A percentile compares a stretch with the other conserved stretches of the same genome.
Conservation (phyloP, 1,140 invertebrate species). For the Drosophila ananassae region DNA sequence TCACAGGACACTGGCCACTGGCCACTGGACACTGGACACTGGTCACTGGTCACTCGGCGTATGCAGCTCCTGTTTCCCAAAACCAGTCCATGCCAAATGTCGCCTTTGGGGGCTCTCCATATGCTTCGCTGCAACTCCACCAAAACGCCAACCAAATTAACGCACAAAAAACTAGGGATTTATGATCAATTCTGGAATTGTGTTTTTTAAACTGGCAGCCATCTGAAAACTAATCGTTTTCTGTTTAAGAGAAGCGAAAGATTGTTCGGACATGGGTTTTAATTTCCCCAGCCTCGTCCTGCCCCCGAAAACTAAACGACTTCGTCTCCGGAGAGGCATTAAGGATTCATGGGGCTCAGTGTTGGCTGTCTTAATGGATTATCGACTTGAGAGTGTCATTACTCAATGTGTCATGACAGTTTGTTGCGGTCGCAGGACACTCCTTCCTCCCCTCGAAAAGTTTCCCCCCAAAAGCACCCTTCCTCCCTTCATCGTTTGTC, state of each 20-base stretch:
- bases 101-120: constrained; percentile 26
- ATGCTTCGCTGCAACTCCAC: constrained; percentile 4
- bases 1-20: not conserved
- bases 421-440: not conserved
- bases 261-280: not conserved
- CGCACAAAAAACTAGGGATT: constrained; percentile 16
- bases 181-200: constrained; percentile 7
- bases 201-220: not conserved
- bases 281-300: constrained; percentile 13
- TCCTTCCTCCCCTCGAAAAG: not conserved
- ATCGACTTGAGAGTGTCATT: constrained; percentile 65
- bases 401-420: constrained; percentile 69
- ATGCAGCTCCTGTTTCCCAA: constrained; percentile 23
- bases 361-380: constrained; percentile 50
- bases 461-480: not conserved
- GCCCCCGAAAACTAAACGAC: not conserved
- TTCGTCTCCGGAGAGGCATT: constrained; percentile 15
- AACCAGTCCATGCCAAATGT: constrained; percentile 19
- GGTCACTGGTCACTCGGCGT: constrained; percentile 5
- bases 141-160: constrained; percentile 21
- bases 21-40: not conserved
- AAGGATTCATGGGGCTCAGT: constrained; percentile 52
- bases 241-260: constrained; percentile 2
- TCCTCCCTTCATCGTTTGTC: constrained; percentile 18
- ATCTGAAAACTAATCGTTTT: not conserved